These are phyloP conservation scores for Ormyrus thymus DNA, from an alignment of 2,888 invertebrate genomes.

Conservation along the genomic window DNA sequence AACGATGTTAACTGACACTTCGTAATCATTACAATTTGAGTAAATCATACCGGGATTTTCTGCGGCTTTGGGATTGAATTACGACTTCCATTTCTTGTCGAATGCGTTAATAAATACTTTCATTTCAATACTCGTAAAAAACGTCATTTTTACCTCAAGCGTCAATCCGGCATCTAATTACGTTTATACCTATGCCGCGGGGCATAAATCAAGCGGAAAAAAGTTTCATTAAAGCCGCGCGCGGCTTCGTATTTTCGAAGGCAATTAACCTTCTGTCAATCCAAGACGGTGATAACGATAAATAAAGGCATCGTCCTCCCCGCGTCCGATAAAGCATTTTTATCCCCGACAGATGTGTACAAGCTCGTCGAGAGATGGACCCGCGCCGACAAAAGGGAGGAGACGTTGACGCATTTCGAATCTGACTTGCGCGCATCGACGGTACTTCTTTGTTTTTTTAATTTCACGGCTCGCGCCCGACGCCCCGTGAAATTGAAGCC, in stretches of 20 bases:
- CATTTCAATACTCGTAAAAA: too few species aligned
- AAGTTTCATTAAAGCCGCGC: background rate
- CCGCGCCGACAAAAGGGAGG: slow-evolving; percentile 39
- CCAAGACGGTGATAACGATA: slow-evolving; percentile 10
- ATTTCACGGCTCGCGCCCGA: slow-evolving; percentile 28
- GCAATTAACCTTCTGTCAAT: slow-evolving; percentile 24
- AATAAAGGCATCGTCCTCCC: background rate
- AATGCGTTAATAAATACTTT: too few species aligned
- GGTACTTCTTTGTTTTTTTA: slow-evolving; percentile 10
- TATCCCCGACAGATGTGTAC: slow-evolving; percentile 3
- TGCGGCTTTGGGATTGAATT: too few species aligned
- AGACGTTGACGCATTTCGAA: slow-evolving; percentile 39
- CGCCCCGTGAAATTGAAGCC: slow-evolving; percentile 31
- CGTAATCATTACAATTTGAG: too few species aligned
- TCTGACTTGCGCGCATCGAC: background rate
- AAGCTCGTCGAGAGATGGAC: slow-evolving; percentile 28
- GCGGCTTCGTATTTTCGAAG: background rate
- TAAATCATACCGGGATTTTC: too few species aligned
- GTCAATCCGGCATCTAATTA: too few species aligned
- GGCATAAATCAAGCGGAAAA: too few species aligned
- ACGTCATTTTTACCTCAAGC: too few species aligned
- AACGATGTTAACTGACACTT: too few species aligned
- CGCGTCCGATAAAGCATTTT: slow-evolving; percentile 40
- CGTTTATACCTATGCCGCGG: too few species aligned
- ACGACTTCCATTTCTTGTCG: too few species aligned